Percentiles rank a stretch among this genome's conserved stretches.
Conservation (phyloP, 2,888 invertebrate species). For the Lochmaea capreae region DNA sequence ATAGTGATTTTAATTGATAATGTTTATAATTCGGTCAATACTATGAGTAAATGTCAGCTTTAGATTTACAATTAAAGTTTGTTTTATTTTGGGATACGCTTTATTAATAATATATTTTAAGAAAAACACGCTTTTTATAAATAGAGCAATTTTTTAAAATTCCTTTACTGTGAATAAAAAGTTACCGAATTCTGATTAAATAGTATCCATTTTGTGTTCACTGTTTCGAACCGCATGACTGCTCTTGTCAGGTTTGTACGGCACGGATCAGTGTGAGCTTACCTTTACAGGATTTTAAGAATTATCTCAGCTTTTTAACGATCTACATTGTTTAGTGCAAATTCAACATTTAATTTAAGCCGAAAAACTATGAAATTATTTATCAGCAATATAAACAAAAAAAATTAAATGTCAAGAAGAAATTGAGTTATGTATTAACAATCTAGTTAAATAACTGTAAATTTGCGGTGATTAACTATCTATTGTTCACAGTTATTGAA, state of each 20-base stretch:
- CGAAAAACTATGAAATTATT: too few relatives aligned
- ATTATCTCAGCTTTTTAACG: too few relatives aligned
- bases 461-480: not conserved
- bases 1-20: not conserved
- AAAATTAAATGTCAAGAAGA: not conserved
- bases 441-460: not conserved
- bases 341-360: too few relatives aligned
- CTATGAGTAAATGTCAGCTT: not conserved
- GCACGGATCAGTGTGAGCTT: too few relatives aligned
- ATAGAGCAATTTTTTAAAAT: not conserved
- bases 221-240: too few relatives aligned
- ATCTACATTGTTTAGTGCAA: too few relatives aligned
- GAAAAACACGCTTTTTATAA: not conserved
- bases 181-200: too few relatives aligned
- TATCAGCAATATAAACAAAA: too few relatives aligned
- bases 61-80: not conserved
- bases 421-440: not conserved
- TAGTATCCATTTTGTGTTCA: too few relatives aligned
- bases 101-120: not conserved
- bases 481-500: slow-evolving; percentile 10
- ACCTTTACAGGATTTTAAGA: too few relatives aligned
- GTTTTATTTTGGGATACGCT: not conserved
- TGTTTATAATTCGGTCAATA: not conserved
- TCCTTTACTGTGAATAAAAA: not conserved
- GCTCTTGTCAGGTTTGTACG: too few relatives aligned